Base-by-base conservation (phyloP, 2,797 vertebrate genomes). In the Fistularia commersonii region DNA sequence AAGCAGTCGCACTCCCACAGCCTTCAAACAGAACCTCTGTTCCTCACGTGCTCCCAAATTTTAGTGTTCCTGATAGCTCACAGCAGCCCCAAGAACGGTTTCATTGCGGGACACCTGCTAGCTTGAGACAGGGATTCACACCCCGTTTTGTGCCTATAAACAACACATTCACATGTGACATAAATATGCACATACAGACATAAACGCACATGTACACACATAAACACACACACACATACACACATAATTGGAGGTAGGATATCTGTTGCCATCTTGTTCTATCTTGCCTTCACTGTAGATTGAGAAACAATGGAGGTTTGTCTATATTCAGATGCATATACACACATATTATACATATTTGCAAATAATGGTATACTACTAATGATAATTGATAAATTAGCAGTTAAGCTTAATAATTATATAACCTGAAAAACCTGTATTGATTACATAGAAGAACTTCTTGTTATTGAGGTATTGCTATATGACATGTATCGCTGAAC, bases 381-480 rank as follows among this genome's bases (percentile, higher is more conserved):
- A 91, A 85, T 90, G 75, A 91, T 91, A 89, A 91, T 89, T 85
- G 87, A 91, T 91, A 90, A 90, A 83, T 87, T 91, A 91, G 91
- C 88, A 54, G 85, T 90, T 90, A 91, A 90, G 87, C 89, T 89
- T 91, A 89, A 91, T 89, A 91, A 90, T 88, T 89, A 88, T 84
- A 84, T 92, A 92, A 89, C 83, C 89, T 84, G 86, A 82, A 65
- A 54, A 89, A 83, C 71, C 83, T 90, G 87, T 90, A 90, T 89
- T 90, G 85, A 92, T 90, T 88, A 90, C 86, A 91, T 91, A 91
- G 85, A 88, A 91, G 85, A 88, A 87, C 55, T 80, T 84, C 85
- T 87, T 89, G 85, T 89, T 89, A 90, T 86, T 87, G 79, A 88
- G 83, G 87, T 90, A 88, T 82, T 90, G 88, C 89, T 89, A 88